Percentiles rank a stretch among this genome's conserved stretches.
phyloP scores from a whole-genome alignment of 2,113 vertebrate genomes.

The Alouatta palliata region DNA sequence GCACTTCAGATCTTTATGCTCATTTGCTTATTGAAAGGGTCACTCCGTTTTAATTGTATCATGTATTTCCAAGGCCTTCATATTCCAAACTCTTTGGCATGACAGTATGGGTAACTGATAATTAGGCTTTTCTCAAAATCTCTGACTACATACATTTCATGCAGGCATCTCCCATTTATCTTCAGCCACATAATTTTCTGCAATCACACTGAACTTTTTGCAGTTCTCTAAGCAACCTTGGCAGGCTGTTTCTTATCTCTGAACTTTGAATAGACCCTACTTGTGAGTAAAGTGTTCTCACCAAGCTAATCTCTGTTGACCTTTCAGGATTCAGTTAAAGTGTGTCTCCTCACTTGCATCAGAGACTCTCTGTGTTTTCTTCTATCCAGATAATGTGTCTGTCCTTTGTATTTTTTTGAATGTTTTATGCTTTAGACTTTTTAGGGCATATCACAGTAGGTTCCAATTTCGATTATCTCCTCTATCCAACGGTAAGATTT shows the following conservation, averaged over 20 bases:
- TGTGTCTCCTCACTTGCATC: neutral
- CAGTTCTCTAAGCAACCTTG: neutral
- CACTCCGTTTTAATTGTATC: neutral
- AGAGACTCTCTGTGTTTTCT: neutral
- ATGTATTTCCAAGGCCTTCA: neutral
- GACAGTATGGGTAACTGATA: neutral
- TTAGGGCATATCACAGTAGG: neutral
- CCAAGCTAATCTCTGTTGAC: neutral
- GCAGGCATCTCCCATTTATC: fast-evolving
- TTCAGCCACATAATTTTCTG: neutral
- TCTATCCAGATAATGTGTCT: fast-evolving
- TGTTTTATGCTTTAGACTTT: neutral
- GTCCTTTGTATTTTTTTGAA: neutral
- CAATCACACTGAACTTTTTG: neutral
- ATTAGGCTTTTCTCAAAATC: neutral
- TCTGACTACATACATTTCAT: neutral
- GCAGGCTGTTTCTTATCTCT: neutral
- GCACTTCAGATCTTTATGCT: neutral
- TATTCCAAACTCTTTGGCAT: neutral
- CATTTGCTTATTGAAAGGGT: neutral
- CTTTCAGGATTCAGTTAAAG: neutral
- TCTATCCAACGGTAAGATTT: neutral
- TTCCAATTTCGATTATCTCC: neutral
- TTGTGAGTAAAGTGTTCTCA: neutral
- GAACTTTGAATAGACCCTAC: neutral